A percentile compares a stretch with the other conserved stretches of the same genome.
phyloP scores from a whole-genome alignment of 2,797 vertebrate genomes.

The Eospalax fontanierii region DNA sequence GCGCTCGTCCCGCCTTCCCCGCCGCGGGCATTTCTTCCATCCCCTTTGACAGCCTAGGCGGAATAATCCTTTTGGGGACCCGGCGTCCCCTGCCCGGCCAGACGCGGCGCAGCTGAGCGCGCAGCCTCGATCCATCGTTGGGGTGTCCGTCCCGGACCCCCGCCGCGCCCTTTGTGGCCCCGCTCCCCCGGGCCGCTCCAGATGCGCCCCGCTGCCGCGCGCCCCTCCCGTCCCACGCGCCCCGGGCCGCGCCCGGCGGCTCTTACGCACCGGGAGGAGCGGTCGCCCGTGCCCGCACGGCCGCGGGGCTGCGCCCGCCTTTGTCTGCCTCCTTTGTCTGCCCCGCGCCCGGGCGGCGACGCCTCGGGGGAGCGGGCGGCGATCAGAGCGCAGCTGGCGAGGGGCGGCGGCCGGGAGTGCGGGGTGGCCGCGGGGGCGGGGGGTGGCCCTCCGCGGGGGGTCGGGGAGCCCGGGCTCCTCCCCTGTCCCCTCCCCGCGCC shows the following conservation, averaged over 20 bases:
- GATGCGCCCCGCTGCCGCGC: slow-evolving; percentile 56
- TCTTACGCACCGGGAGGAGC: slow-evolving; percentile 75
- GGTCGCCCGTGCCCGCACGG: slow-evolving; percentile 53
- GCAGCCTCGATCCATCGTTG: slow-evolving; percentile 64
- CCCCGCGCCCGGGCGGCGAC: slow-evolving; percentile 71
- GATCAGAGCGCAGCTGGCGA: slow-evolving; percentile 79
- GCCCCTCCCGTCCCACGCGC: slow-evolving; percentile 67
- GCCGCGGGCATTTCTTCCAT: slow-evolving; percentile 65
- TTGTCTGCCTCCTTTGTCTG: slow-evolving; percentile 88
- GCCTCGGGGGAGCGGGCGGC: slow-evolving; percentile 78
- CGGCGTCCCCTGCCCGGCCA: slow-evolving; percentile 29
- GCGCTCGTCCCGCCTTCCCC: neutral
- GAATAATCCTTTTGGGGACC: slow-evolving; percentile 83
- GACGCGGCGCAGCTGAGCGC: slow-evolving; percentile 72
- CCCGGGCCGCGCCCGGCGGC: slow-evolving; percentile 48
- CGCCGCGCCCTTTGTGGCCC: slow-evolving; percentile 62
- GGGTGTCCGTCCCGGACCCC: slow-evolving; percentile 57
- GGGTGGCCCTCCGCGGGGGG: slow-evolving; percentile 38
- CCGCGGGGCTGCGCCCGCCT: slow-evolving; percentile 79
- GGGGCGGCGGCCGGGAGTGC: slow-evolving; percentile 70
- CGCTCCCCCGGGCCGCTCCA: slow-evolving; percentile 50
- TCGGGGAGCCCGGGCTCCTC: neutral
- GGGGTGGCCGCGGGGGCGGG: neutral
- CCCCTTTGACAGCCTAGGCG: slow-evolving; percentile 79
- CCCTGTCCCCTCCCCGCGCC: neutral